Percentiles rank a stretch among this genome's conserved stretches.
phyloP scores from a whole-genome alignment of 92 coral and sea anemone species.

The Phymanthus crucifer region DNA sequence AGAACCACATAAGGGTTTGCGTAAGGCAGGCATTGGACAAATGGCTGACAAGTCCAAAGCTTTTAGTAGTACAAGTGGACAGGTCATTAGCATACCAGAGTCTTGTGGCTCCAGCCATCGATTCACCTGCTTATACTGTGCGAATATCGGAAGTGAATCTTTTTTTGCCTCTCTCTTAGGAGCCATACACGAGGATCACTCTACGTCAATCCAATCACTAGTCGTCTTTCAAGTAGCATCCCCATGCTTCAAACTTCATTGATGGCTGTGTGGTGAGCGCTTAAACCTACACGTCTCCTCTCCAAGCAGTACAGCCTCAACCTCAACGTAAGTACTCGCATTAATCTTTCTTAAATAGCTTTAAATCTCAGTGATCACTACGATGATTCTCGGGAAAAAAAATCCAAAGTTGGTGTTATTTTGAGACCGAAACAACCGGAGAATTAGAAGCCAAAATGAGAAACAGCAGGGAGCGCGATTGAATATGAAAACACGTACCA shows the following conservation, averaged over 20 bases:
- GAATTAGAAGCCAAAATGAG: neutral
- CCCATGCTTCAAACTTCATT: neutral
- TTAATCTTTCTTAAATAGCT: neutral
- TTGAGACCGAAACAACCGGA: neutral
- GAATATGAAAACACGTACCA: neutral
- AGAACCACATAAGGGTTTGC: neutral
- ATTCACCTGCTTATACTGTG: slow-evolving; percentile 1
- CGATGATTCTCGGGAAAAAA: neutral
- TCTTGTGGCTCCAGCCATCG: neutral
- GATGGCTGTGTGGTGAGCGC: neutral
- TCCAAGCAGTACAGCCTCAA: neutral
- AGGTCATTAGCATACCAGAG: slow-evolving; percentile 4
- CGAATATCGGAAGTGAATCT: slow-evolving; percentile 7
- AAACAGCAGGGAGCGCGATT: neutral
- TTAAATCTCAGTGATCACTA: neutral
- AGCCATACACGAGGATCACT: neutral
- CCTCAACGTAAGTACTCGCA: neutral
- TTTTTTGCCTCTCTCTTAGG: neutral
- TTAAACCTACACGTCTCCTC: neutral
- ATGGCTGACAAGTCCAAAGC: slow-evolving; percentile 9
- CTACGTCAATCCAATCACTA: neutral
- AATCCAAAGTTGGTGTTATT: neutral
- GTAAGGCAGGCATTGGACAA: neutral
- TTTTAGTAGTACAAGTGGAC: neutral
- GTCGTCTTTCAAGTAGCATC: neutral